Conservation (phyloP, 2,797 vertebrate species). For the Leptoclinus maculatus region DNA sequence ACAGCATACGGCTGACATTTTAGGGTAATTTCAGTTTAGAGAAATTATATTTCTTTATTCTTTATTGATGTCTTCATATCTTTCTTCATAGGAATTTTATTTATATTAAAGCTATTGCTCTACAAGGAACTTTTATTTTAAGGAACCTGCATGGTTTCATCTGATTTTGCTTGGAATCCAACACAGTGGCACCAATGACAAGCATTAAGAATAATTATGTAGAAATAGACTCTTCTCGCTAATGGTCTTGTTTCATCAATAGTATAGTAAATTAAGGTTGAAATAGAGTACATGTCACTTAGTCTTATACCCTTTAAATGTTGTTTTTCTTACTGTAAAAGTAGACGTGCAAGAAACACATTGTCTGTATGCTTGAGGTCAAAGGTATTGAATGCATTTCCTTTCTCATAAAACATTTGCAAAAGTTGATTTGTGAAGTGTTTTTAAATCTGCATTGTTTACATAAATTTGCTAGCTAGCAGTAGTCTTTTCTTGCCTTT, state of each 20-base stretch:
- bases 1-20: not conserved
- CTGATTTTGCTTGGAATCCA: not conserved
- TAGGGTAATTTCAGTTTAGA: not conserved
- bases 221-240: too few species aligned
- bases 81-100: not conserved
- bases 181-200: too few species aligned
- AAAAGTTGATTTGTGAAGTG: not conserved
- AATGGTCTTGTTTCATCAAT: too few species aligned
- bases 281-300: not conserved
- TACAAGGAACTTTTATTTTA: not conserved
- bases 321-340: not conserved
- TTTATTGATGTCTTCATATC: not conserved
- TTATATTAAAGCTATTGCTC: not conserved
- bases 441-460: not conserved
- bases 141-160: too few species aligned
- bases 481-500: not conserved
- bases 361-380: not conserved
- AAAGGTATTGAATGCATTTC: not conserved
- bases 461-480: not conserved
- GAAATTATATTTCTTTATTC: not conserved
- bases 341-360: not conserved
- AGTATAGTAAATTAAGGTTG: too few species aligned
- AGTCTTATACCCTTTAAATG: not conserved
- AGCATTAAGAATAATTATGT: too few species aligned
- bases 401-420: not conserved